Conservation (phyloP, 53 echinoderm and acorn worm species). For the Antedon mediterranea region DNA sequence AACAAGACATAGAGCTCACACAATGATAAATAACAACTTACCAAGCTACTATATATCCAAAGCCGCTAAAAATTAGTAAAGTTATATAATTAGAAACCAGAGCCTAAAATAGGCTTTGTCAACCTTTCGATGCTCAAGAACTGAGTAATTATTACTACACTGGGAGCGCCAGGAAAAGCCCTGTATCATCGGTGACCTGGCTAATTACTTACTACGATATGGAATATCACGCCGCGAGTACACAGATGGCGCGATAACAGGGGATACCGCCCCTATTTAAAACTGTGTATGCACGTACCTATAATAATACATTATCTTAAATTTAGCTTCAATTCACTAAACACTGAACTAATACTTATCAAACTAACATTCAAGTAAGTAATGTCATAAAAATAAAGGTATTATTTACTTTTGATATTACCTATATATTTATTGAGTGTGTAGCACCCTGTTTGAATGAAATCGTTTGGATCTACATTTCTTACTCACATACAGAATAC, state of each 20-base stretch:
- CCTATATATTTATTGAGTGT: background rate
- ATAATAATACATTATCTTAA: too few relatives aligned
- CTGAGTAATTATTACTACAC: background rate
- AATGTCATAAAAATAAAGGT: too few relatives aligned
- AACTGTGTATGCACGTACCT: background rate
- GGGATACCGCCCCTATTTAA: background rate
- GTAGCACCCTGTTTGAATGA: background rate
- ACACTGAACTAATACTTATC: too few relatives aligned
- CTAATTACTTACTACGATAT: background rate
- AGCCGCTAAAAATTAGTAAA: background rate
- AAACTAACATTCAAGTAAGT: too few relatives aligned
- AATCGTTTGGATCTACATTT: background rate
- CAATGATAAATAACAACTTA: background rate
- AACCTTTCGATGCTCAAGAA: background rate
- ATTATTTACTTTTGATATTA: too few relatives aligned
- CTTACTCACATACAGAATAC: background rate
- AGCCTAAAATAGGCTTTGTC: background rate
- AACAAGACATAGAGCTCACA: background rate
- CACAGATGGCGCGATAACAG: background rate
- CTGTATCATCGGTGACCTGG: background rate
- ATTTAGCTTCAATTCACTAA: too few relatives aligned
- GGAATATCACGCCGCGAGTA: background rate
- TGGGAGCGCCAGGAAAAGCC: background rate
- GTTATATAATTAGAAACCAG: background rate
- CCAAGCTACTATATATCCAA: background rate